Conservation (phyloP, 2,888 invertebrate species). For the Pandemis corylana region DNA sequence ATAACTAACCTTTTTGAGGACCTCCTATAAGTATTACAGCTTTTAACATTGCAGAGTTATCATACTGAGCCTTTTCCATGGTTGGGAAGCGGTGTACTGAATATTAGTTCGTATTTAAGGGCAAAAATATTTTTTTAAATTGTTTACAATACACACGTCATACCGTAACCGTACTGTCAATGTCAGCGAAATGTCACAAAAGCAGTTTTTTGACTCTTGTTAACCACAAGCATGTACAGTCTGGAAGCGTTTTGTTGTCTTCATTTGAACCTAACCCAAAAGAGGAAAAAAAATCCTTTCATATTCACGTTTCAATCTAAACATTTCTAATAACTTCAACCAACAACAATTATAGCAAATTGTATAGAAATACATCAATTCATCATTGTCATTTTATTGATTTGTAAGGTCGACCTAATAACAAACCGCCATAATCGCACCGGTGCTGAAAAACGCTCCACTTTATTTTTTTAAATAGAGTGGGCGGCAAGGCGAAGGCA, state of each 20-base stretch:
- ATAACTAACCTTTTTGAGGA: constrained; percentile 93
- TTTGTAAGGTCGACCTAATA: too few relatives aligned
- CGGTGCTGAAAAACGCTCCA: background rate
- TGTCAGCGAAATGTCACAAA: background rate
- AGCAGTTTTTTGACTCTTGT: background rate
- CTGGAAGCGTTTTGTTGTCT: too few relatives aligned
- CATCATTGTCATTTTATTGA: too few relatives aligned
- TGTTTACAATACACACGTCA: constrained; percentile 41
- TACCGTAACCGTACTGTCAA: background rate
- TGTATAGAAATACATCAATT: too few relatives aligned
- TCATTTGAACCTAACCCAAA: background rate
- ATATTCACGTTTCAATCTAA: too few relatives aligned
- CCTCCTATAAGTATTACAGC: constrained; percentile 97
- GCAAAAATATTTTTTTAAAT: constrained; percentile 9
- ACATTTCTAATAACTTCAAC: too few relatives aligned
- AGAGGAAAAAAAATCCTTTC: too few relatives aligned
- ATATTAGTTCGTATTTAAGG: background rate
- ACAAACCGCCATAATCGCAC: too few relatives aligned
- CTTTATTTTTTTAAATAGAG: background rate
- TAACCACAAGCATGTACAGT: background rate
- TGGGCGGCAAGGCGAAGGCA: background rate
- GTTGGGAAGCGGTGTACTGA: background rate
- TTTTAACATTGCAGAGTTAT: constrained; percentile 86
- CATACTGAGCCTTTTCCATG: constrained; percentile 24
- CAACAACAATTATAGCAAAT: too few relatives aligned